Base-by-base conservation (phyloP, 2,888 invertebrate genomes). In the Stomorhina lunata region DNA sequence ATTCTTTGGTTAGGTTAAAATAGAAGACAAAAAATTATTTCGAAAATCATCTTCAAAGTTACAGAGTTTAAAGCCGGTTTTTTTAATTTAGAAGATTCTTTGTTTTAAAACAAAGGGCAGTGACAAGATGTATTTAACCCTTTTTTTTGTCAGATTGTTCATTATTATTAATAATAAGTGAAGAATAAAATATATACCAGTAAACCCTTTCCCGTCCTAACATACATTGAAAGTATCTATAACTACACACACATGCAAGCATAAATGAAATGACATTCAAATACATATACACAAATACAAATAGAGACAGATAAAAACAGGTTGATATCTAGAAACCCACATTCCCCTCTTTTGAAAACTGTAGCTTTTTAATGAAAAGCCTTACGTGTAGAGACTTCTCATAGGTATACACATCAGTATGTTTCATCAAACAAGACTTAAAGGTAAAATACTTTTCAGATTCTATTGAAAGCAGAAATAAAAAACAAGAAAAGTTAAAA, bases 81-180 rank as follows among this genome's bases (percentile, higher is more conserved):
- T 72, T 65, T 48, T 59, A 53, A 72, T 53, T 50, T 45, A 65
- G 12, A 53, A 25, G n/a, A 1, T 66, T 20, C 37, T 61, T 81
- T 77, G 72, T 77, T 34, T 0, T 10, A 20, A 9, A 73, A 63
- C 57, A 78, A 78, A 78, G 73, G 73, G 40, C 73, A 78, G 61
- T 73, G 81, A 63, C 37, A 68, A 68, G 61, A 78, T 65, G 77
- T 68, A 15, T 69, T 75, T 69, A 75, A 78, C 68, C 77, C 61
- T 69, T 73, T 68, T 57, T 55, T 43, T 40, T 61, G 37, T 50
- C 53, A 25, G 50, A n/a, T 65, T 68, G 27, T 68, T 48, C 48
- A 37, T 59, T 43, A 77, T 71, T 71, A 57, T 68, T 77, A 61
- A 34, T 77, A 68, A 40, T 4, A 32, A 22, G 22, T 27, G n/a